phyloP scores from a whole-genome alignment of 2,888 invertebrate genomes.

The Synanthedon myopaeformis region DNA sequence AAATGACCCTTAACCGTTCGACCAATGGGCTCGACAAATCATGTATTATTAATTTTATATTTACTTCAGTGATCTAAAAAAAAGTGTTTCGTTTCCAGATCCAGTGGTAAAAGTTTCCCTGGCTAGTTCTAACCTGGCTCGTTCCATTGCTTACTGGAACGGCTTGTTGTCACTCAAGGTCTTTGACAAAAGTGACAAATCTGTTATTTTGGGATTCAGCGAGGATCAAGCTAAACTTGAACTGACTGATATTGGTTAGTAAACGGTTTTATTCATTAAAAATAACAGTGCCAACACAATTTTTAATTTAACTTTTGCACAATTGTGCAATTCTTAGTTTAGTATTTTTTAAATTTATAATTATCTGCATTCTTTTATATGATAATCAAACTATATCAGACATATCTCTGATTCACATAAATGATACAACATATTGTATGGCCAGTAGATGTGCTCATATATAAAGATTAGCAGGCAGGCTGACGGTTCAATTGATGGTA shows the following conservation, averaged over 20 bases:
- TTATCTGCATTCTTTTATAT: no score
- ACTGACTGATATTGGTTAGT: constrained; percentile 77
- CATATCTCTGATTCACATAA: background rate
- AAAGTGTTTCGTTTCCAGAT: constrained; percentile 62
- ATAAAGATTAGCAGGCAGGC: no score
- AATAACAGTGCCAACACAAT: no score
- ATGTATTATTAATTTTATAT: constrained; percentile 1
- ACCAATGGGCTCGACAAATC: background rate
- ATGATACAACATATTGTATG: background rate
- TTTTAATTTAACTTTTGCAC: no score
- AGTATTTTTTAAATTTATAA: no score
- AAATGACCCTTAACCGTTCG: no score
- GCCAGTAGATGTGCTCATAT: no score
- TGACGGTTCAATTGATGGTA: no score
- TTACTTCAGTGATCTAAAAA: background rate
- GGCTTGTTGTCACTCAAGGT: constrained; percentile 80
- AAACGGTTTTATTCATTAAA: background rate
- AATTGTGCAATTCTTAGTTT: no score
- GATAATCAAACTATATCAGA: no score
- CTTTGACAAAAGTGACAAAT: constrained; percentile 72
- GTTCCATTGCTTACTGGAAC: constrained; percentile 88
- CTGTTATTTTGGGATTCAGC: constrained; percentile 76
- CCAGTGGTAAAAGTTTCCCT: constrained; percentile 85
- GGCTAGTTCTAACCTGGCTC: constrained; percentile 80
- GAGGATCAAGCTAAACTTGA: constrained; percentile 82